phyloP scores from a whole-genome alignment of 2,888 invertebrate species.

The Allygus modestus region DNA sequence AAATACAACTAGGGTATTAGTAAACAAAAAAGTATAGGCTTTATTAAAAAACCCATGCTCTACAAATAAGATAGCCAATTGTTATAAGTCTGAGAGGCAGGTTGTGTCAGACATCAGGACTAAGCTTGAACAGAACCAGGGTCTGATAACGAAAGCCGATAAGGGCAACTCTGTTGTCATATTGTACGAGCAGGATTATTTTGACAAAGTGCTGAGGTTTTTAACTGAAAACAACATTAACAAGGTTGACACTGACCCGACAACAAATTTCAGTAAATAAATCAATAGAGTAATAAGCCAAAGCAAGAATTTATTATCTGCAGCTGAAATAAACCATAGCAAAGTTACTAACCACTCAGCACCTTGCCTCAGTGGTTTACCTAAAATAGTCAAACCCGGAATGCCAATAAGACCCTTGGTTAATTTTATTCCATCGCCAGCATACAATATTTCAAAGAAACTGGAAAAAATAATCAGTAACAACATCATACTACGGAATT shows the following conservation, averaged over 20 bases:
- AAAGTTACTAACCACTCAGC: conserved; percentile 18
- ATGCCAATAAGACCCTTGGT: conserved; percentile 17
- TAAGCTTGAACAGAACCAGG: background rate
- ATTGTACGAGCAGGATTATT: background rate
- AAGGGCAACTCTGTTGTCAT: background rate
- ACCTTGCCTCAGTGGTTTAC: background rate
- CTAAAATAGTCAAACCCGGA: background rate
- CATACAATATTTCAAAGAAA: conserved; percentile 5
- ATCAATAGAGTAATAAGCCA: background rate
- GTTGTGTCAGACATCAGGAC: background rate
- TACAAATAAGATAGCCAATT: background rate
- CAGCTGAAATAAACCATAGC: background rate
- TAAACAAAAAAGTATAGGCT: background rate
- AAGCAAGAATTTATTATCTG: background rate
- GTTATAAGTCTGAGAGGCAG: background rate
- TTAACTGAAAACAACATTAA: background rate
- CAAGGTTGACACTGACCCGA: background rate
- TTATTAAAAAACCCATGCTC: background rate
- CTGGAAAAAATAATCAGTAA: background rate
- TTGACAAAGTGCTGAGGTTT: background rate
- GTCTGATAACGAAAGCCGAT: conserved; percentile 9
- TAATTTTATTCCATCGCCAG: conserved; percentile 36
- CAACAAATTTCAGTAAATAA: background rate
- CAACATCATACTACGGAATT: background rate
- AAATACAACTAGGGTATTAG: background rate